Conservation (phyloP, 2,797 vertebrate species). For the Eulemur albifrons region DNA sequence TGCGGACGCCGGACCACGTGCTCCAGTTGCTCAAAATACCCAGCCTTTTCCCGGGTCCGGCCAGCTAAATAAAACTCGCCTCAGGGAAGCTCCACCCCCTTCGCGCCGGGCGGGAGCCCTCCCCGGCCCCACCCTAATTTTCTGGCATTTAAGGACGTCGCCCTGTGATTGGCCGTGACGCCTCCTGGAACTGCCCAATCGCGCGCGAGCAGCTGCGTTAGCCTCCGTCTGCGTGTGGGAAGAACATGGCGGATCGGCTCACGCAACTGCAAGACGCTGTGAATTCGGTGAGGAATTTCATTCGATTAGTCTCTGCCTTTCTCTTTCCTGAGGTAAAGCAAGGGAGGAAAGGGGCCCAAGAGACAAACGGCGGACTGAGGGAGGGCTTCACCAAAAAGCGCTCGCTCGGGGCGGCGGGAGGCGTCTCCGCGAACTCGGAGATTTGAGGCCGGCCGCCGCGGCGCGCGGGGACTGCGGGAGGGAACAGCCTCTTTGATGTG, state of each 20-base stretch:
- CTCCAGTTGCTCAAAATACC: fast-evolving
- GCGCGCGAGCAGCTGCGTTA: fast-evolving
- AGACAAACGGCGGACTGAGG: not conserved
- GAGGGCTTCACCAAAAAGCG: not conserved
- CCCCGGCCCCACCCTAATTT: not conserved
- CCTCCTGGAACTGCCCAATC: not conserved
- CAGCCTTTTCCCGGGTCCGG: fast-evolving
- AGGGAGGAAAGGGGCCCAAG: not conserved
- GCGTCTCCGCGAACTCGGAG: too few species aligned
- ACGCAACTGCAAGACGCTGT: slow-evolving; percentile 97
- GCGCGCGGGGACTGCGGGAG: not conserved
- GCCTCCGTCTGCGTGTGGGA: not conserved
- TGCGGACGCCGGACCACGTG: fast-evolving
- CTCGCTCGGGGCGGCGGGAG: not conserved
- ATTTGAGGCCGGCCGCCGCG: not conserved
- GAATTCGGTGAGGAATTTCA: slow-evolving; percentile 90
- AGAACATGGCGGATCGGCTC: slow-evolving; percentile 93
- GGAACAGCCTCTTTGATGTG: not conserved
- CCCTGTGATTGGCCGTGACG: slow-evolving; percentile 36
- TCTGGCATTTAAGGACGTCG: not conserved
- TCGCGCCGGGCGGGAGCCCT: fast-evolving
- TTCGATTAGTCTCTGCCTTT: not conserved
- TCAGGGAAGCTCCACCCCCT: fast-evolving
- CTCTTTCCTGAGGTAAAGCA: not conserved
- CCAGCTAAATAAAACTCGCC: fast-evolving